Conservation (phyloP, 2,113 vertebrate genomes). For the Chaetorhynchus papuensis region DNA sequence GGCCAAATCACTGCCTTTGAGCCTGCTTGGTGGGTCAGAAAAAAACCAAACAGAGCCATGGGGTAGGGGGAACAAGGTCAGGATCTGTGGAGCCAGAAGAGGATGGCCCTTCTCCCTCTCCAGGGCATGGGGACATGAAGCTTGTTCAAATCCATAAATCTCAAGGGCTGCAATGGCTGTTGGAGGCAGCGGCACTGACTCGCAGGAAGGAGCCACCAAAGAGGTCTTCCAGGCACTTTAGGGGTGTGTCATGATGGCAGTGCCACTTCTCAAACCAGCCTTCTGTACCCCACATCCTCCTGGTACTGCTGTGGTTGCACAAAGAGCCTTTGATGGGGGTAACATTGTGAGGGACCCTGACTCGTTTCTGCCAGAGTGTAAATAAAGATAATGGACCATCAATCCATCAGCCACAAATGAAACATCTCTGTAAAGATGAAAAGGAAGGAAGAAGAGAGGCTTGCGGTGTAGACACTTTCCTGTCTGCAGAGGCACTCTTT, state of each 20-base stretch:
- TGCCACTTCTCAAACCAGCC: background rate
- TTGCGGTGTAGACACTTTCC: background rate
- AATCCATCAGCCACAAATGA: background rate
- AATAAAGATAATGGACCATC: background rate
- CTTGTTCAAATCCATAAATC: background rate
- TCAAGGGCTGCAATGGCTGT: background rate
- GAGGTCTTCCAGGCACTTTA: background rate
- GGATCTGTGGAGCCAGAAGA: background rate
- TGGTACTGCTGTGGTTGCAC: background rate
- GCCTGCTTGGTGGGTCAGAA: background rate
- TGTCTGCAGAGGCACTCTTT: background rate
- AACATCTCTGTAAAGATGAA: background rate
- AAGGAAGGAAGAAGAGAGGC: background rate
- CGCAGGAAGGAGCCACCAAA: background rate
- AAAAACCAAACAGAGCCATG: accelerated
- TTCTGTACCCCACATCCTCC: background rate
- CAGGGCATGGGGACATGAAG: background rate
- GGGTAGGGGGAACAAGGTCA: background rate
- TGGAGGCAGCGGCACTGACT: background rate
- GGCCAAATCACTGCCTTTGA: background rate
- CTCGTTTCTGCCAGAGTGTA: background rate
- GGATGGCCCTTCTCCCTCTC: background rate
- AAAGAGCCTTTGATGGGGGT: background rate
- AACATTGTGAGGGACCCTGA: background rate
- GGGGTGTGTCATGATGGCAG: background rate